These are phyloP conservation scores for Antechinus stuartii DNA, from an alignment of 2,113 vertebrate genomes.

Conservation along the genomic window DNA sequence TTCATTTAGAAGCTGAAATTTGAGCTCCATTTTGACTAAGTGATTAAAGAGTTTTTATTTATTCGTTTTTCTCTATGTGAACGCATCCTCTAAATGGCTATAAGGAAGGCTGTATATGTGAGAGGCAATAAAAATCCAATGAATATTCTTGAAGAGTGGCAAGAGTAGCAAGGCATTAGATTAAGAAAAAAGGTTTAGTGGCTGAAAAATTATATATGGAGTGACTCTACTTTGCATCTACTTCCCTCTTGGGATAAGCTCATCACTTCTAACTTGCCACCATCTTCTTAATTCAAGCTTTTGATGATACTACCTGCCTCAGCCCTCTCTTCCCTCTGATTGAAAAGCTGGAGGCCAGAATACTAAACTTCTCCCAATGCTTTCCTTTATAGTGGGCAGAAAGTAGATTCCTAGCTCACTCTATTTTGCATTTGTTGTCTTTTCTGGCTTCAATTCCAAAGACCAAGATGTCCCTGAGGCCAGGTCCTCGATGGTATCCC, in stretches of 20 bases:
- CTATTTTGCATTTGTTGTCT: background rate
- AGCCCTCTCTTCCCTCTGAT: background rate
- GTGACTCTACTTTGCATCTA: background rate
- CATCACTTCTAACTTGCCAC: background rate
- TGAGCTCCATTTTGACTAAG: background rate
- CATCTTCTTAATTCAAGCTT: background rate
- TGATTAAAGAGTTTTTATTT: background rate
- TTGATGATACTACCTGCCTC: background rate
- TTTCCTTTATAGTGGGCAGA: background rate
- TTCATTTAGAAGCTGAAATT: background rate
- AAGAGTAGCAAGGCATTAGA: background rate
- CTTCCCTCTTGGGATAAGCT: background rate
- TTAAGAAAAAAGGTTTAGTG: background rate
- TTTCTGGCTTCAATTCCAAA: background rate
- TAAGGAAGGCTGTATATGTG: background rate
- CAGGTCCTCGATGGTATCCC: background rate
- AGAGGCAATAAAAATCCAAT: background rate
- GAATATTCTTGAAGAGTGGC: background rate
- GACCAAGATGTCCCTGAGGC: background rate
- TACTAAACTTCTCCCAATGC: background rate
- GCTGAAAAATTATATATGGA: background rate
- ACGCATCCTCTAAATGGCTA: background rate
- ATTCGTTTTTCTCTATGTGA: background rate
- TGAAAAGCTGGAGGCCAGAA: background rate
- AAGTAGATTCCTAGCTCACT: background rate